These are phyloP conservation scores for Coturnix japonica DNA, from an alignment of 2,113 vertebrate genomes.

Conservation along the genomic window DNA sequence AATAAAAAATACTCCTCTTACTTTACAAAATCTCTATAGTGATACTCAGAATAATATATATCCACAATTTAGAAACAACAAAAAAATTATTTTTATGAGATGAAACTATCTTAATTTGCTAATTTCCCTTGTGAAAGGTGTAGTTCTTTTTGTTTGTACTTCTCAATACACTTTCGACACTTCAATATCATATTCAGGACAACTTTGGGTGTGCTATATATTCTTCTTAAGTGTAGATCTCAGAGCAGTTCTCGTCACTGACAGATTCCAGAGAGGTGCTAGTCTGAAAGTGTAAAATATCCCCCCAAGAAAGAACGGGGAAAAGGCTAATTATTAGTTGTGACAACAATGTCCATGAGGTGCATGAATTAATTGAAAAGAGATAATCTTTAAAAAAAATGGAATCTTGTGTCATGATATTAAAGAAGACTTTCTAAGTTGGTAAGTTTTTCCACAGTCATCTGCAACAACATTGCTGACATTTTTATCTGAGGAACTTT, in stretches of 20 bases:
- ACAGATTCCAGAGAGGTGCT: background rate
- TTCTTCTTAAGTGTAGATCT: background rate
- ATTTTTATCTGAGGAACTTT: background rate
- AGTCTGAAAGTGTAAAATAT: background rate
- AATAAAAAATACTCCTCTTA: background rate
- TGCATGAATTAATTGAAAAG: background rate
- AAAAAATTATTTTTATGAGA: background rate
- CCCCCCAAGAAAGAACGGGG: fast-evolving
- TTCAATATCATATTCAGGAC: background rate
- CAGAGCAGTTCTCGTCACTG: background rate
- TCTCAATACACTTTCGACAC: background rate
- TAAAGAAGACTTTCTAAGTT: background rate
- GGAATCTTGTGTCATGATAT: background rate
- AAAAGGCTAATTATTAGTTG: background rate
- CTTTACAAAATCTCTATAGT: background rate
- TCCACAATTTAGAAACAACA: background rate
- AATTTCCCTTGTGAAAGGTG: background rate
- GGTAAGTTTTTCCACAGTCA: background rate
- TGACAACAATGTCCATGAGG: background rate
- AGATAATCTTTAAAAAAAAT: background rate
- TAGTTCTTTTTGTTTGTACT: background rate
- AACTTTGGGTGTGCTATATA: background rate
- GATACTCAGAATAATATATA: background rate
- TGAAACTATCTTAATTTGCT: background rate
- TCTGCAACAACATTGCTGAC: background rate